phyloP scores from a whole-genome alignment of 1,140 invertebrate genomes.

The Neomicropteryx cornuta region DNA sequence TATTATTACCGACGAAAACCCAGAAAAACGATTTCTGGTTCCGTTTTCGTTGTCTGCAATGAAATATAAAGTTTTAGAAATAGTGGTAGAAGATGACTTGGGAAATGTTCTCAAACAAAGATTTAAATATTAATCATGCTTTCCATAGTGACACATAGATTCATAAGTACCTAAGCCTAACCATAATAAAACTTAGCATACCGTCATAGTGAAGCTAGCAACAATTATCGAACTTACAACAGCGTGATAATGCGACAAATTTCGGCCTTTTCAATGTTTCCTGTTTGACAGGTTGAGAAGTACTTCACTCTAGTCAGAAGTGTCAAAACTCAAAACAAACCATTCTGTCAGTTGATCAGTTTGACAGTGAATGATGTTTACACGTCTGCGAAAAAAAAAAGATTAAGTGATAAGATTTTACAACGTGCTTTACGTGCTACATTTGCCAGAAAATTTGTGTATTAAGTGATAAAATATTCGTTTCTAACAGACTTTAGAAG shows the following conservation, averaged over 20 bases:
- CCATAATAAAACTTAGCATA: neutral
- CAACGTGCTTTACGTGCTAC: slow-evolving; percentile 1
- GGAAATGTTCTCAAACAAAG: slow-evolving; percentile 45
- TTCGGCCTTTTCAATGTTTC: neutral
- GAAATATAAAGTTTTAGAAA: slow-evolving; percentile 34
- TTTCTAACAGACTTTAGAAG: slow-evolving; percentile 1
- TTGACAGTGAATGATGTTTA: no score
- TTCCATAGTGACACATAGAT: slow-evolving; percentile 2
- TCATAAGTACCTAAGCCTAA: slow-evolving; percentile 5
- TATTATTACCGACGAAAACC: slow-evolving; percentile 45
- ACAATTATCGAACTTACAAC: neutral
- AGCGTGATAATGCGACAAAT: neutral
- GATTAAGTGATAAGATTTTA: slow-evolving; percentile 1
- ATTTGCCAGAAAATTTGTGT: slow-evolving; percentile 2
- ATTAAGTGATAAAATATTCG: neutral
- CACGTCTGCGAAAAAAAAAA: neutral
- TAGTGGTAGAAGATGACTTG: slow-evolving; percentile 43
- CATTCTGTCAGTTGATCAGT: no score
- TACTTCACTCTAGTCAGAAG: no score
- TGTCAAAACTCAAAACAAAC: no score
- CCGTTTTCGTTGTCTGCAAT: slow-evolving; percentile 37
- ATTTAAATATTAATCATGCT: slow-evolving; percentile 29
- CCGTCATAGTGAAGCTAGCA: no score
- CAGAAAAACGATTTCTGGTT: slow-evolving; percentile 45
- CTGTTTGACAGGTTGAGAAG: no score